phyloP scores from a whole-genome alignment of 2,113 vertebrate genomes.

The Rutilus rutilus region DNA sequence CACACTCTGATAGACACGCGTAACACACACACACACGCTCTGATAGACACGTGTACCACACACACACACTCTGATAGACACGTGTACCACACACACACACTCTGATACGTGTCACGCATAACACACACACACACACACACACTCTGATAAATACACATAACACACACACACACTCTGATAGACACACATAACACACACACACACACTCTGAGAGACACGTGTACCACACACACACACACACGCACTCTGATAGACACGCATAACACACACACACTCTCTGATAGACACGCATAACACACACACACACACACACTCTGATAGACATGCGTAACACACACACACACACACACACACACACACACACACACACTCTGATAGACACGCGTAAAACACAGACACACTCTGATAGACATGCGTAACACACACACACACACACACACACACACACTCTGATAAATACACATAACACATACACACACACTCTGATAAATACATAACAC shows the following conservation, averaged over 20 bases:
- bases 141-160: background rate
- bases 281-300: too few relatives aligned
- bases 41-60: conserved; percentile 28
- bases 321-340: background rate
- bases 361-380: too few relatives aligned
- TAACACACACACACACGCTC: conserved; percentile 36
- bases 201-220: too few relatives aligned
- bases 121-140: background rate
- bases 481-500: too few relatives aligned
- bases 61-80: conserved; percentile 23
- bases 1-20: background rate
- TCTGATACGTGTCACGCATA: background rate
- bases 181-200: too few relatives aligned
- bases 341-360: conserved; percentile 30
- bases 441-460: background rate
- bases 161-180: too few relatives aligned
- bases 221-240: too few relatives aligned
- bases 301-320: background rate
- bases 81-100: background rate
- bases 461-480: too few relatives aligned
- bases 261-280: too few relatives aligned
- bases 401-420: background rate
- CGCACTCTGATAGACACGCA: too few relatives aligned
- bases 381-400: conserved; percentile 1
- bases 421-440: too few relatives aligned